phyloP scores from a whole-genome alignment of 37 sponge, comb jelly and placozoan species.

The Hexactinellida sp. region DNA sequence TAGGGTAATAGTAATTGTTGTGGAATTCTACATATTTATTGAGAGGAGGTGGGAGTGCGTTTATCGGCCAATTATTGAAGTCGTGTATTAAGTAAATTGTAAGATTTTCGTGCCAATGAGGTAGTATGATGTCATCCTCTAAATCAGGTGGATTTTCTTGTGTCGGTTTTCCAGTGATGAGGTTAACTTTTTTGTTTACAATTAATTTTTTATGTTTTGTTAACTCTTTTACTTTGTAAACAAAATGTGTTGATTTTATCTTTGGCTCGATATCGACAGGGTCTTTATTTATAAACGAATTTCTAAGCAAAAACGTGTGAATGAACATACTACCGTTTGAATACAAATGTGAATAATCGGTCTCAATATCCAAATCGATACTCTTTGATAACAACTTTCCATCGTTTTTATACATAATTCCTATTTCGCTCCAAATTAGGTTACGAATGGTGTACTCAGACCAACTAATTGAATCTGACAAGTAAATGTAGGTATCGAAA shows the following conservation, averaged over 20 bases:
- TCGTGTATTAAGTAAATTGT: not conserved
- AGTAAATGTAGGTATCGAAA: not conserved
- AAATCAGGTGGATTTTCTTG: not conserved
- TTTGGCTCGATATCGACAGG: not conserved
- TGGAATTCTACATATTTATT: conserved; percentile 62
- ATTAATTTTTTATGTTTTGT: conserved; percentile 60
- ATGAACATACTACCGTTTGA: not conserved
- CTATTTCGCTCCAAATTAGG: not conserved
- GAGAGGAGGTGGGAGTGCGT: conserved; percentile 9
- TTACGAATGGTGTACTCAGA: not conserved
- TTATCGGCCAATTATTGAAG: not conserved
- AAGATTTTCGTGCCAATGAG: not conserved
- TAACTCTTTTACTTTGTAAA: conserved; percentile 41
- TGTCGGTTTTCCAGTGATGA: conserved; percentile 74
- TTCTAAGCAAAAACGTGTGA: conserved; percentile 7
- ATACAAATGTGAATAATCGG: not conserved
- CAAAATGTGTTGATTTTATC: not conserved
- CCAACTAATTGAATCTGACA: not conserved
- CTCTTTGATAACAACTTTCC: not conserved
- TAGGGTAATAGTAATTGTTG: conserved; percentile 61
- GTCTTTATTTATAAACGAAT: not conserved
- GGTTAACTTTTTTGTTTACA: conserved; percentile 71
- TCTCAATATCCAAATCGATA: not conserved
- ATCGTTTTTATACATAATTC: not conserved
- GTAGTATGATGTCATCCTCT: not conserved